Evolutionary conservation across 2,113 vertebrate genomes (phyloP), one percentile per base, ranked within the genome.

Genomic region (Galemys pyrenaicus): DNA sequence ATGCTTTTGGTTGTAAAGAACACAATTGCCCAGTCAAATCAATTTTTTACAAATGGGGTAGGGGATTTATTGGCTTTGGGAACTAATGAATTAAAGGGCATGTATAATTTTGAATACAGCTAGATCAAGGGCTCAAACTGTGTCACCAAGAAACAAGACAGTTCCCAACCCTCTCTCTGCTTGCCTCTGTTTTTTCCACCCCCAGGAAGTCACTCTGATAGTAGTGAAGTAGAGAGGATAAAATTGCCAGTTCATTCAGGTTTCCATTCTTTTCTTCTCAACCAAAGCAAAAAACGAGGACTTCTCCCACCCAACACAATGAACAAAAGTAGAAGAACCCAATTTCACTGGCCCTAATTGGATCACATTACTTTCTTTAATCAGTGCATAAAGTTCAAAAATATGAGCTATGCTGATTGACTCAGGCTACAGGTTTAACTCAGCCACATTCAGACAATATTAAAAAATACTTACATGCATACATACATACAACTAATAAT

Each of bases 211-310:
- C n/a, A 41, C 1, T 56, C 54, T 13, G 20, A 39, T 19, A 22
- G 9, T 0, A 0, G 28, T 22, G n/a, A 68, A 60, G 20, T 6
- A 62, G 24, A 44, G 12, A 78, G 6, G 60, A 54, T 15, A 46
- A 77, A 87, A 91, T 35, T 71, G 9, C 44, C 26, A 32, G 17
- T 6, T 37, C 35, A n/a, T 65, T 75, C 24, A 49, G 64, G 28
- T 4, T 67, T 35, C 35, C 3, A 58, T 35, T 70, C 30, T 71
- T 65, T 58, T 74, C 32, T 70, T 91, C 60, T 88, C 39, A 79
- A 82, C 6, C 35, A 70, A 80, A 88, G 44, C 26, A 81, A 56
- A 77, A 87, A 79, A 67, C 26, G 81, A 44, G 62, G 73, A 9
- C 2, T 78, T 71, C 81, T 87, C 37, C 56, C 5, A 79, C 51